Evolutionary conservation across 2,888 invertebrate species (phyloP).

Genomic region (Zootermopsis nevadensis): DNA sequence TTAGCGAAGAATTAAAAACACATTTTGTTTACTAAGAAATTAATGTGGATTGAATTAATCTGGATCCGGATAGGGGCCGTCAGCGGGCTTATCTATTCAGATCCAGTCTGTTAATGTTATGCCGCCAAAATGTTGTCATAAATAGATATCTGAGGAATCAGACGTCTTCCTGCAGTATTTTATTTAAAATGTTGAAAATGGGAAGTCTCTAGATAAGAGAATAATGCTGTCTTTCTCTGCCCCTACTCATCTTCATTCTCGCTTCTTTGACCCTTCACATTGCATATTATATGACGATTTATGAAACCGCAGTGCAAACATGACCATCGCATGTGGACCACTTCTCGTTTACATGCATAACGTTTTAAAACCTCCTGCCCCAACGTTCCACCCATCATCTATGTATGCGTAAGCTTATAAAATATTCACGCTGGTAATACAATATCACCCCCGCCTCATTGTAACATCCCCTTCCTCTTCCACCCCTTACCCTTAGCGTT

Average conservation of each 20-base stretch:
- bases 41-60: too few species aligned
- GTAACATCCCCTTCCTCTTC: not conserved
- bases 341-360: conserved; percentile 43
- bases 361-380: conserved; percentile 47
- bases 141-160: too few species aligned
- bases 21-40: too few species aligned
- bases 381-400: conserved; percentile 42
- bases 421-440: conserved; percentile 67
- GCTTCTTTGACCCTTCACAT: conserved; percentile 29
- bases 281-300: conserved; percentile 27
- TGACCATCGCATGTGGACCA: conserved; percentile 40
- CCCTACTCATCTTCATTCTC: not conserved
- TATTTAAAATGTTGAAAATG: too few species aligned
- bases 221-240: not conserved
- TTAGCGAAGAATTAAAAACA: too few species aligned
- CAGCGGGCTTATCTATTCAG: too few species aligned
- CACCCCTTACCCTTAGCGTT: conserved; percentile 32
- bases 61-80: too few species aligned
- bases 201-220: not conserved
- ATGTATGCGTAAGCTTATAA: conserved; percentile 59
- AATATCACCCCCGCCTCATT: conserved; percentile 60
- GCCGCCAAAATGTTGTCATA: too few species aligned
- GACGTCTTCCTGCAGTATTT: too few species aligned
- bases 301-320: conserved; percentile 36
- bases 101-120: too few species aligned